Evolutionary conservation across 2,797 vertebrate species (phyloP).

Genomic region (Tokudaia tokunoshimensis): DNA sequence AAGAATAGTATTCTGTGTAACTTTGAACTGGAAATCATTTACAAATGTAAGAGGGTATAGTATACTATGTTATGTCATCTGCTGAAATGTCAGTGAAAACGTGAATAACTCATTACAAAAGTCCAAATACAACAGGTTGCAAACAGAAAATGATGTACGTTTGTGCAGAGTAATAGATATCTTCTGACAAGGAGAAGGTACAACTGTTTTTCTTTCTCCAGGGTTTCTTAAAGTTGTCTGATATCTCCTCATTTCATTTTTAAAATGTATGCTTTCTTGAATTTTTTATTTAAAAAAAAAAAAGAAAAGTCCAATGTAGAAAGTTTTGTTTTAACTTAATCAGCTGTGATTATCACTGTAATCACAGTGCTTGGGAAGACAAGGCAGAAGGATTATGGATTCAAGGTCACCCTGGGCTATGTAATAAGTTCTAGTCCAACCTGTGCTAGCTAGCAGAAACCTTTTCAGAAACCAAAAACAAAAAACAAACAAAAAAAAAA

Average conservation of each 20-base stretch:
- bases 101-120: neutral
- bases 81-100: neutral
- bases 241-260: slow-evolving; percentile 10
- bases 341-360: neutral
- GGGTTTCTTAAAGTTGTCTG: neutral
- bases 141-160: neutral
- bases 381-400: neutral
- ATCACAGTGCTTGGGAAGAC: neutral
- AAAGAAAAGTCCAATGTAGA: neutral
- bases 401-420: neutral
- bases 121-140: no score
- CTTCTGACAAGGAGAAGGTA: neutral
- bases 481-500: no score
- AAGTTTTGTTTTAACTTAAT: neutral
- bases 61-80: neutral
- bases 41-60: neutral
- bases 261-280: neutral
- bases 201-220: neutral
- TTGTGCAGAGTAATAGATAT: fast-evolving
- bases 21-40: slow-evolving; percentile 13
- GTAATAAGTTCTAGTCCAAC: neutral
- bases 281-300: neutral
- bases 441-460: neutral
- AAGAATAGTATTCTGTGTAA: neutral
- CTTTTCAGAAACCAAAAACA: neutral